These are phyloP conservation scores for Rhogogaster chlorosoma DNA, from an alignment of 2,888 invertebrate species.

Conservation along the genomic window DNA sequence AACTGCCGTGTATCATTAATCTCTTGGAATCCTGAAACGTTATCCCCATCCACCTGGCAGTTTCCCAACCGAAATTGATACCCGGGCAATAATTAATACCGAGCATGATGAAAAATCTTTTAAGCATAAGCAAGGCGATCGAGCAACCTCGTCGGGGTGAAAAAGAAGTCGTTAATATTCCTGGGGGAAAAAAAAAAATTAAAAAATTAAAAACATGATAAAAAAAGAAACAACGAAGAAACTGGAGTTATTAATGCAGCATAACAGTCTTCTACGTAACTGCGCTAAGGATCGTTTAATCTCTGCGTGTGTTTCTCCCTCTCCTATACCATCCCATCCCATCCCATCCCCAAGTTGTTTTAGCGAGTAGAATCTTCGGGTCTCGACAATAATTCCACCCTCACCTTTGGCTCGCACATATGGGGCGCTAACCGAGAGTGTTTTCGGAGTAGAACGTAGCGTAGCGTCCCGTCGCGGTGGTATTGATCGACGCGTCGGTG, in stretches of 20 bases:
- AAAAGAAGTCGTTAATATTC: neutral
- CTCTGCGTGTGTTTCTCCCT: neutral
- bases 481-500: constrained; percentile 73
- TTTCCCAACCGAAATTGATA: constrained; percentile 8
- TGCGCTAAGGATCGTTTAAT: neutral
- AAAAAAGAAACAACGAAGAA: neutral
- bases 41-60: neutral
- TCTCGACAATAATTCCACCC: constrained; percentile 64
- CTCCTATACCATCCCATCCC: neutral
- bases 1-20: neutral
- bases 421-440: constrained; percentile 20
- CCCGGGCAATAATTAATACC: neutral
- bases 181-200: too few relatives aligned
- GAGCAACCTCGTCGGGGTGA: neutral
- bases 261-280: neutral
- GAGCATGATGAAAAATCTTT: neutral
- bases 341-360: neutral
- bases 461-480: constrained; percentile 57
- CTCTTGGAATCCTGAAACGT: neutral
- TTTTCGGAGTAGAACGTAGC: constrained; percentile 58
- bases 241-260: neutral
- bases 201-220: too few relatives aligned
- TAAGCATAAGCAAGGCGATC: neutral
- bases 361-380: neutral
- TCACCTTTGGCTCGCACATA: constrained; percentile 55